Evolutionary conservation across 2,888 invertebrate species (phyloP).

Genomic region (Parnassius orleans): DNA sequence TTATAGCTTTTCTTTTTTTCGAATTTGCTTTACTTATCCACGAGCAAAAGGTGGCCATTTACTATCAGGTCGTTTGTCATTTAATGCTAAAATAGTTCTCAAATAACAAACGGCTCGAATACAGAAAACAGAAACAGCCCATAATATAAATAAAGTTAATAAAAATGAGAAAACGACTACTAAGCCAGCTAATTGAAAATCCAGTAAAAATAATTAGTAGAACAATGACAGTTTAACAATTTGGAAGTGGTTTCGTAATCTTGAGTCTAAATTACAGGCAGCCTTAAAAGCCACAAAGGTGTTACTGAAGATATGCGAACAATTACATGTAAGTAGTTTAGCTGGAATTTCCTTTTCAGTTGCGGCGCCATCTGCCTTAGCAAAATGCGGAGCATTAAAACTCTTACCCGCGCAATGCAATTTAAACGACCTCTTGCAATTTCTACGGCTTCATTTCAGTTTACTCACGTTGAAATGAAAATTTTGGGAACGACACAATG

Average conservation of each 20-base stretch:
- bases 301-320: slow-evolving; percentile 23
- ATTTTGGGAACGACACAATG: slow-evolving; percentile 11
- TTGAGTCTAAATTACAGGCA: slow-evolving; percentile 17
- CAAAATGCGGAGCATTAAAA: slow-evolving; percentile 22
- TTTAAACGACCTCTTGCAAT: slow-evolving; percentile 10
- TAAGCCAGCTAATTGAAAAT: not conserved
- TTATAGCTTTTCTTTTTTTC: too few species aligned
- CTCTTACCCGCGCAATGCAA: slow-evolving; percentile 18
- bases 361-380: slow-evolving; percentile 23
- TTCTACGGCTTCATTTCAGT: slow-evolving; percentile 9
- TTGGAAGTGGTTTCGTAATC: slow-evolving; percentile 17
- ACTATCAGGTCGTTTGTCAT: too few species aligned
- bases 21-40: too few species aligned
- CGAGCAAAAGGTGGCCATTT: too few species aligned
- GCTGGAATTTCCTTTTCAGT: slow-evolving; percentile 25
- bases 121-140: too few species aligned
- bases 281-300: slow-evolving; percentile 23
- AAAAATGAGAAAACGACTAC: too few species aligned
- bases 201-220: slow-evolving; percentile 12
- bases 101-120: too few species aligned
- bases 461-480: not conserved
- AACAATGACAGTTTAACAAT: slow-evolving; percentile 20
- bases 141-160: too few species aligned
- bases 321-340: slow-evolving; percentile 25
- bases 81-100: too few species aligned